Base-by-base conservation (phyloP, 2,888 invertebrate genomes). In the Pollenia griseotomentosa region DNA sequence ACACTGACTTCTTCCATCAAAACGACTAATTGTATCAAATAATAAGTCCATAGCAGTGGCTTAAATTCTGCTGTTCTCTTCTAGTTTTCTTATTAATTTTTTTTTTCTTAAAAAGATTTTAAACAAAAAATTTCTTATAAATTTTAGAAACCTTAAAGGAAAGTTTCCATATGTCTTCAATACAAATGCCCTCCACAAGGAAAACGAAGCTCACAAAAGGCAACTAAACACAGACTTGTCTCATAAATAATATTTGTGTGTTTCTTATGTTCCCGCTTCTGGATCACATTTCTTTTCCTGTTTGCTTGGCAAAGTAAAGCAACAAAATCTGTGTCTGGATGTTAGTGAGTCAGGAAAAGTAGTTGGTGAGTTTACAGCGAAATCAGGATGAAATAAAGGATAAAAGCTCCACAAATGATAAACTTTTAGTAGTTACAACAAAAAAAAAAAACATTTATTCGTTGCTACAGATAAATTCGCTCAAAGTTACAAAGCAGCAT, bases 391-490 rank as follows among this genome's bases (percentile, higher is more conserved):
- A 74, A 74, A 79, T 66, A 66, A 82, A 77, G 33, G 70, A 61
- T 73, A 73, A 66, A 85, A 82, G 61, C 59, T 10, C 19, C 53
- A 73, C 40, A 73, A 73, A 78, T 66, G 66, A 81, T 81, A 78
- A 85, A 82, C 81, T 82, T 44, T 42, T 66, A 48, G 55, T 16
- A 33, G 61, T 23, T 19, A 51, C 57, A 61, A 79, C n/a, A 51
- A 79, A 75, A 1, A 46, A 59, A 59, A 59, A 14, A 19, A 42
- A 42, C 42, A 63, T 12, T 2, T 71, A 19, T 12, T 33, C 7
- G 9, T 42, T 16, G 14, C 11, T 8, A 61, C 48, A 46, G 16
- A 44, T 16, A 19, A 42, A 51, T 1, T 23, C 53, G 48, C 40
- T 33, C 2, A 7, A 53, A 71, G 12, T 51, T 68, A 12, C 12